A percentile compares a stretch with the other conserved stretches of the same genome.
Conservation (phyloP, 2,113 vertebrate species). For the Chloroceryle aenea region DNA sequence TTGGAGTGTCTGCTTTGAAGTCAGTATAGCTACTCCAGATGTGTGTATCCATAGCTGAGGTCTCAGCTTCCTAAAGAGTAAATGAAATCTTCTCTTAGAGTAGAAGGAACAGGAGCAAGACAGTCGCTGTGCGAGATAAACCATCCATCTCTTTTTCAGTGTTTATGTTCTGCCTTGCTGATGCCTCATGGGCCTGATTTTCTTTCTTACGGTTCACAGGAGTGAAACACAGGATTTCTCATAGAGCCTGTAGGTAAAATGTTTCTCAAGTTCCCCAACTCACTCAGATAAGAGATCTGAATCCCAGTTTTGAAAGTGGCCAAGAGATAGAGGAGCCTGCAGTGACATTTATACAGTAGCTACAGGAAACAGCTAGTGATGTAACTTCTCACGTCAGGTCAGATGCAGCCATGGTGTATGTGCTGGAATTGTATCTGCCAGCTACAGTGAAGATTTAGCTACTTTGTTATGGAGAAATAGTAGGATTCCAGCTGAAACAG, state of each 20-base stretch:
- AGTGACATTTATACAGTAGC: background rate
- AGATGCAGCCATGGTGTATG: background rate
- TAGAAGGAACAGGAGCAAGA: background rate
- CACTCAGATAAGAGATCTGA: background rate
- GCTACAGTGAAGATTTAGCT: background rate
- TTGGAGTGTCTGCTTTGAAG: background rate
- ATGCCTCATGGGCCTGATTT: fast-evolving
- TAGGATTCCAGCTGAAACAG: background rate
- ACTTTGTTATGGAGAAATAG: background rate
- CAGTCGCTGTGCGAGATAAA: fast-evolving
- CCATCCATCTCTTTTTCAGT: background rate
- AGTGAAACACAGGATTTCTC: background rate
- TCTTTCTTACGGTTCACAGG: background rate
- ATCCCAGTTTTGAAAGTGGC: background rate
- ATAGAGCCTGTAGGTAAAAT: background rate
- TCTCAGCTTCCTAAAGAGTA: background rate
- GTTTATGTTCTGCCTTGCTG: background rate
- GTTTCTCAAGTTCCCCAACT: background rate
- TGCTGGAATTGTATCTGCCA: background rate
- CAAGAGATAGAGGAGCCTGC: background rate
- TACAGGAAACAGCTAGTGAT: background rate
- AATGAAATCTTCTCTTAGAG: background rate
- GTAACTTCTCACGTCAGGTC: background rate
- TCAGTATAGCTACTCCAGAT: background rate
- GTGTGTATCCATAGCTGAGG: background rate